Base-by-base conservation (phyloP, 1,140 invertebrate species). In the Zaprionus ornatus region DNA sequence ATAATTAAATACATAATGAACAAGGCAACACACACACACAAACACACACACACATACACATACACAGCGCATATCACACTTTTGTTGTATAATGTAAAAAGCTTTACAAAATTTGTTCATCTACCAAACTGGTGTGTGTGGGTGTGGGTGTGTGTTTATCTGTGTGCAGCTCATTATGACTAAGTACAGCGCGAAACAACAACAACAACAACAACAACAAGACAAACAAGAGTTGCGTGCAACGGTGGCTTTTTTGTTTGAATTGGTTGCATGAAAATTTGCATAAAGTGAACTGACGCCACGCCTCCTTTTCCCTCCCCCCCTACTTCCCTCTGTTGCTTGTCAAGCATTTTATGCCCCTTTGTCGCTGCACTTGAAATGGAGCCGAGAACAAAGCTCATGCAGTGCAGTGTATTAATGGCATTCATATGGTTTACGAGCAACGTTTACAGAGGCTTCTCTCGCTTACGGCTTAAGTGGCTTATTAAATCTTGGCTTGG, bases 1-100 rank as follows among this genome's bases (percentile, higher is more conserved):
- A 78, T 87, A 87, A 87, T 87, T 87, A 87, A 87, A 87, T 87
- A 88, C 84, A 87, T 87, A 87, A 87, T 87, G 84, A 87, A 87
- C 84, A 84, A 80, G 67, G 66, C 77, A 87, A 88, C 86, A 77
- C 15, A 42, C 37, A 10, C 35, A 40, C 37, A 40, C 37, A 40
- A 6, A 32, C 29, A 10, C 29, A 32, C 40, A 27, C 29, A 60
- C 23, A 29, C 19, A 45, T 6, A 59, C 7, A 45, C 9, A 59
- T 27, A 56, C 42, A n/a, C 12, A n/a, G 45, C 48, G 45, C 56
- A 45, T 74, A 69, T 74, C 65, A 60, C 60, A 69, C 23, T 76
- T 65, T 76, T 71, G 62, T 40, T 27, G 57, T 29, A 48, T 23
- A 63, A 55, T 74, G 72, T 74, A 74, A 70, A 74, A 74, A 42